Conservation (phyloP, 2,797 vertebrate species). For the Hemitrygon akajei region DNA sequence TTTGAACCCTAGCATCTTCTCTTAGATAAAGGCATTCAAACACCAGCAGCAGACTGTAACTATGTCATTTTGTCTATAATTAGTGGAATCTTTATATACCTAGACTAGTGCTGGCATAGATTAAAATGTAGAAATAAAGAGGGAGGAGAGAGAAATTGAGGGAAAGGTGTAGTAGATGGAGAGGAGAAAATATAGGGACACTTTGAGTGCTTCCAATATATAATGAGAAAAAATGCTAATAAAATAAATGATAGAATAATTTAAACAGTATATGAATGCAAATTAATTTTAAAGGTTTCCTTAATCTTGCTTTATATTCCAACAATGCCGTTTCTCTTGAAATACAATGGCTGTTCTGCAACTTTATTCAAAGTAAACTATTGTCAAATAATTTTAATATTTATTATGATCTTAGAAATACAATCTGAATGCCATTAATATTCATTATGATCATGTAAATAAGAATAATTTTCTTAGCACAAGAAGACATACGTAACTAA, state of each 20-base stretch:
- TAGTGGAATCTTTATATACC: background rate
- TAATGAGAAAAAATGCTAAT: background rate
- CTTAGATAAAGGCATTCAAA: background rate
- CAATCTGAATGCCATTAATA: conserved; percentile 72
- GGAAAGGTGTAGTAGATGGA: background rate
- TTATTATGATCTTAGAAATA: conserved; percentile 68
- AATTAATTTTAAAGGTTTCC: background rate
- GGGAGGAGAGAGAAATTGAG: background rate
- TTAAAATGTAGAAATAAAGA: background rate
- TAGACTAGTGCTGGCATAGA: background rate
- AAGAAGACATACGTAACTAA: background rate
- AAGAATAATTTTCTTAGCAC: background rate
- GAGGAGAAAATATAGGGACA: too few relatives aligned
- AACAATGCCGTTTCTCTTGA: background rate
- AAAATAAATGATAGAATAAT: background rate
- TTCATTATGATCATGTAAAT: conserved; percentile 71
- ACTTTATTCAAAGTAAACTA: conserved; percentile 62
- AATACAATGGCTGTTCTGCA: conserved; percentile 43
- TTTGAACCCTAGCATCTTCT: background rate
- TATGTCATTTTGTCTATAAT: too few relatives aligned
- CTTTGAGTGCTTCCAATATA: too few relatives aligned
- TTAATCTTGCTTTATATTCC: background rate
- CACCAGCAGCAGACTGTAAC: background rate
- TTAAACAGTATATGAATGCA: background rate
- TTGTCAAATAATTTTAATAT: conserved; percentile 56